Conservation (phyloP, 1,140 invertebrate species). For the Metopolophium dirhodum region DNA sequence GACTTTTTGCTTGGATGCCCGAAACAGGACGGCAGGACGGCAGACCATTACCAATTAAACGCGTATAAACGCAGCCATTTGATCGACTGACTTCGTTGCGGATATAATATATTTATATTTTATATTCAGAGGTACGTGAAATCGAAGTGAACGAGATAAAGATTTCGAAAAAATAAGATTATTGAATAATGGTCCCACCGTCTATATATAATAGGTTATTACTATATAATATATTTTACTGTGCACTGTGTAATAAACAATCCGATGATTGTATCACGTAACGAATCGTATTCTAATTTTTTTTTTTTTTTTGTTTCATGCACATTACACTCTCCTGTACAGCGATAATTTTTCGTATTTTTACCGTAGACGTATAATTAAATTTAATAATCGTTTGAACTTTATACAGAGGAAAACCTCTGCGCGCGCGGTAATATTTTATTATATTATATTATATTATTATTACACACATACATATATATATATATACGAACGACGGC, state of each 20-base stretch:
- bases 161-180: background rate
- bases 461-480: background rate
- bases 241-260: constrained; percentile 5
- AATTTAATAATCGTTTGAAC: constrained; percentile 43
- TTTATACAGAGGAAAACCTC: constrained; percentile 5
- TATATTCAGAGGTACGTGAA: background rate
- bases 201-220: background rate
- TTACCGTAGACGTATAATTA: constrained; percentile 45
- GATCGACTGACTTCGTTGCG: background rate
- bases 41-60: no score
- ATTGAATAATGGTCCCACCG: constrained; percentile 21
- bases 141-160: background rate
- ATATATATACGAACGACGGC: background rate
- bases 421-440: background rate
- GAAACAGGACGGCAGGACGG: no score
- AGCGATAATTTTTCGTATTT: constrained; percentile 44
- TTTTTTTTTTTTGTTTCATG: background rate
- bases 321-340: background rate
- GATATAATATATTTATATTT: background rate
- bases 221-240: background rate
- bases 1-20: no score
- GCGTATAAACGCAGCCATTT: background rate
- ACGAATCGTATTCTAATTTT: constrained; percentile 6
- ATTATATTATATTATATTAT: constrained; percentile 1
- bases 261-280: constrained; percentile 32